A percentile compares a stretch with the other conserved stretches of the same genome.
Evolutionary conservation across 2,797 vertebrate genomes (phyloP).

Genomic region (Xerus rutilus): DNA sequence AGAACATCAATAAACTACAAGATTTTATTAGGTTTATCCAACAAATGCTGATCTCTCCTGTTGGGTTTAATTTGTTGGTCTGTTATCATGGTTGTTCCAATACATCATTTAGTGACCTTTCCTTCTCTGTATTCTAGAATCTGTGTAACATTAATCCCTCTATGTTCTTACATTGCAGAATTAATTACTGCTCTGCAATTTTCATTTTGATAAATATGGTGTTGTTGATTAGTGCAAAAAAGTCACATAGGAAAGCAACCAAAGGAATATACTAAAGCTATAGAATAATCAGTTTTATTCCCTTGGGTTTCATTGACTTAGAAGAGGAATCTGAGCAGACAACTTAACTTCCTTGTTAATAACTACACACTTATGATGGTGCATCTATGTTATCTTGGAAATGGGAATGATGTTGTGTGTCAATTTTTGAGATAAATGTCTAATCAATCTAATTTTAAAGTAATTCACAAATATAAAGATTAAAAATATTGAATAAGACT

Average conservation of each 20-base stretch:
- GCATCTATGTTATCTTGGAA: neutral
- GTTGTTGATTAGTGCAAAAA: conserved; percentile 26
- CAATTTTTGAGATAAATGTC: neutral
- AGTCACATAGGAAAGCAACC: neutral
- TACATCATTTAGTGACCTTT: conserved; percentile 73
- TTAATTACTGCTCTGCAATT: conserved; percentile 48
- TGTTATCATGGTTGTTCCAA: conserved; percentile 61
- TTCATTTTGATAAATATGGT: conserved; percentile 50
- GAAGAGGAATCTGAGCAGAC: neutral
- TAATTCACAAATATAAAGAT: neutral
- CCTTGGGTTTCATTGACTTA: neutral
- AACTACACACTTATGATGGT: neutral
- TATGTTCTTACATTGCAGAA: conserved; percentile 22
- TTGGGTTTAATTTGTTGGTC: conserved; percentile 75
- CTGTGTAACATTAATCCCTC: conserved; percentile 63
- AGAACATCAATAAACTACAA: conserved; percentile 68
- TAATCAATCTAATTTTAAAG: conserved; percentile 65
- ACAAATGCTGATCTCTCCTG: conserved; percentile 65
- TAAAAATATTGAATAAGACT: neutral
- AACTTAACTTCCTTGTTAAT: conserved; percentile 45
- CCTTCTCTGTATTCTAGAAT: conserved; percentile 43
- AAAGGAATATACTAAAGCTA: neutral
- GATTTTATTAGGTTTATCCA: conserved; percentile 76
- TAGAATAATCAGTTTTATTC: neutral
- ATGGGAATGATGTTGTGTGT: neutral